Conservation (phyloP, 2,797 vertebrate genomes). For the Melanotaenia parkinsoni region DNA sequence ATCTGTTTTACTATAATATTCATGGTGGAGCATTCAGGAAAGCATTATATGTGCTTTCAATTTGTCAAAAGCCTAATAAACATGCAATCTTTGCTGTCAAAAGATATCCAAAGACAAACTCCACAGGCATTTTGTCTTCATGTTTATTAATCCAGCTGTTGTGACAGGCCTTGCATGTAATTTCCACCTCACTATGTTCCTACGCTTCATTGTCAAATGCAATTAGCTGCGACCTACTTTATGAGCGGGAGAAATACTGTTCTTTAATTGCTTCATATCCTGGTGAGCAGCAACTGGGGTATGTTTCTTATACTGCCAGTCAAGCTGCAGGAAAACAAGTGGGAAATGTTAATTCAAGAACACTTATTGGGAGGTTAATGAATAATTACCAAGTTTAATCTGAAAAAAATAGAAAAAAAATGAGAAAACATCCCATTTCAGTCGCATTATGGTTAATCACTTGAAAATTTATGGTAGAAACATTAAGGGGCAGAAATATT, state of each 20-base stretch:
- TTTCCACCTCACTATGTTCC: constrained; percentile 68
- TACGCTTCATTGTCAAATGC: constrained; percentile 71
- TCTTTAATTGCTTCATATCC: constrained; percentile 78
- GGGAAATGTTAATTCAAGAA: constrained; percentile 73
- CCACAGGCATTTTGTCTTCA: constrained; percentile 39
- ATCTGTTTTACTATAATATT: not conserved
- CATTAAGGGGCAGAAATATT: constrained; percentile 26
- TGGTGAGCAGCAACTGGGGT: constrained; percentile 61
- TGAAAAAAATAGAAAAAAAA: constrained; percentile 5
- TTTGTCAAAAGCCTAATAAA: constrained; percentile 15
- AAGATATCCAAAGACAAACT: constrained; percentile 25
- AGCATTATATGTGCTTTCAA: constrained; percentile 1
- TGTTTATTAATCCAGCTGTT: constrained; percentile 71
- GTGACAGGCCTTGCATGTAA: constrained; percentile 63
- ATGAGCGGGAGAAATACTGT: constrained; percentile 65
- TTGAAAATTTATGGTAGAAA: constrained; percentile 24
- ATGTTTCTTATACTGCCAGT: constrained; percentile 64
- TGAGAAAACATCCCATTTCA: constrained; percentile 36
- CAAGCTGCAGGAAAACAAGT: constrained; percentile 63
- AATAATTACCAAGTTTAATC: constrained; percentile 72
- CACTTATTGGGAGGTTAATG: constrained; percentile 82
- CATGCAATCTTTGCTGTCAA: not conserved
- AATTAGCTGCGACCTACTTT: constrained; percentile 79
- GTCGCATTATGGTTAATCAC: constrained; percentile 38
- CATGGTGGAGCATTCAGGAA: not conserved